Base-by-base conservation (phyloP, 2,113 vertebrate genomes). In the Phainopepla nitens region DNA sequence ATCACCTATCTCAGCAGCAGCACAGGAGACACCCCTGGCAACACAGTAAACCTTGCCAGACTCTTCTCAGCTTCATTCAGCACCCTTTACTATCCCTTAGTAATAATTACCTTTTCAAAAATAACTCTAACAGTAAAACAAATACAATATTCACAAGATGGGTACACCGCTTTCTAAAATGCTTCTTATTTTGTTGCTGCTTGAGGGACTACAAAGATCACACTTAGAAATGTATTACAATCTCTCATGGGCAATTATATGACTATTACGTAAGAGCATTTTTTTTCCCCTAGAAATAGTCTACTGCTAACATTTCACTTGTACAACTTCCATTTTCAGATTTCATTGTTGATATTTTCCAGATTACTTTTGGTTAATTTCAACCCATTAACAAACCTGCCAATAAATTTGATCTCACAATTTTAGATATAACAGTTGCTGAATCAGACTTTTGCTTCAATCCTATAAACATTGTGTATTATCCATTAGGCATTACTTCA, bases 281-380 rank as follows among this genome's bases (percentile, higher is more conserved):
- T 89, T 89, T 89, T 92, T 21, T 4, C 82, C 12, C 75, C 82
- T 91, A 94, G 90, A 93, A 92, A 97, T 21, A 92, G 72, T 73
- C 78, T 89, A 69, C 56, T 61, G 22, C 42, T 90, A 76, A 66
- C 21, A 65, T 57, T 89, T 62, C 78, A 73, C 47, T 75, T 36
- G 31, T 36, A 60, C 13, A 68, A 12, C 33, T 68, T 84, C 50
- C 70, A 22, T 73, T 91, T 96, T 90, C 78, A 90, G 41, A 80
- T 87, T 87, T 61, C 50, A 82, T 50, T 54, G 73, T 45, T 62
- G 45, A 42, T 90, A 50, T 72, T 90, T 90, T 56, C 29, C 64
- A 72, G 25, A 62, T 75, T 85, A 83, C 44, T 47, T 70, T 57
- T 89, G 41, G 41, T 85, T 82, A 64, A 64, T 90, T 84, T 93